Conservation (phyloP, 2,113 vertebrate species). For the Cyphomyrus plagiostoma region DNA sequence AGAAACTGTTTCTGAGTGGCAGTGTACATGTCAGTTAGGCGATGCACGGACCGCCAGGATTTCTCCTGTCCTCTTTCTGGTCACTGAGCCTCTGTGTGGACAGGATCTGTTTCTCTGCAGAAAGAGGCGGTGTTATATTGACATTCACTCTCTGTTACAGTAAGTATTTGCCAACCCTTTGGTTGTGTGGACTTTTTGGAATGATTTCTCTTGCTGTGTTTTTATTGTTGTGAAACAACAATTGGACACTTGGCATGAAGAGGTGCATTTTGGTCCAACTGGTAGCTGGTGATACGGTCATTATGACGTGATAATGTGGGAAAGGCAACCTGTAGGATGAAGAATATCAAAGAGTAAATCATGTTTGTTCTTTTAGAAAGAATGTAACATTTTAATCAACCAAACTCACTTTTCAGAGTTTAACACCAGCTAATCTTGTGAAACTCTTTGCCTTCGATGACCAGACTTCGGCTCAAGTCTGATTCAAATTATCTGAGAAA, state of each 20-base stretch:
- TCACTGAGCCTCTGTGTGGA: not conserved
- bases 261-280: not conserved
- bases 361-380: not conserved
- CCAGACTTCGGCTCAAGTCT: not conserved
- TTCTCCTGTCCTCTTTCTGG: not conserved
- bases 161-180: not conserved
- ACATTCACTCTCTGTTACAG: slow-evolving; percentile 6
- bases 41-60: not conserved
- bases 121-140: not conserved
- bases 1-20: not conserved
- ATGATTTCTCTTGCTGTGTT: slow-evolving; percentile 19
- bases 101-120: not conserved
- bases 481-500: not conserved
- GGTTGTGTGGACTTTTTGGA: slow-evolving; percentile 27
- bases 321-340: not conserved
- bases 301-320: not conserved
- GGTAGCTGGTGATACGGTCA: slow-evolving; percentile 6
- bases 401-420: not conserved
- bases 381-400: not conserved
- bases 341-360: not conserved
- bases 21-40: not conserved
- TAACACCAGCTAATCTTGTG: not conserved
- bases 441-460: not conserved
- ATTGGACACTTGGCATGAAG: not conserved
- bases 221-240: slow-evolving; percentile 9